phyloP scores from a whole-genome alignment of 2,888 invertebrate genomes.

The Apodemia mormo region DNA sequence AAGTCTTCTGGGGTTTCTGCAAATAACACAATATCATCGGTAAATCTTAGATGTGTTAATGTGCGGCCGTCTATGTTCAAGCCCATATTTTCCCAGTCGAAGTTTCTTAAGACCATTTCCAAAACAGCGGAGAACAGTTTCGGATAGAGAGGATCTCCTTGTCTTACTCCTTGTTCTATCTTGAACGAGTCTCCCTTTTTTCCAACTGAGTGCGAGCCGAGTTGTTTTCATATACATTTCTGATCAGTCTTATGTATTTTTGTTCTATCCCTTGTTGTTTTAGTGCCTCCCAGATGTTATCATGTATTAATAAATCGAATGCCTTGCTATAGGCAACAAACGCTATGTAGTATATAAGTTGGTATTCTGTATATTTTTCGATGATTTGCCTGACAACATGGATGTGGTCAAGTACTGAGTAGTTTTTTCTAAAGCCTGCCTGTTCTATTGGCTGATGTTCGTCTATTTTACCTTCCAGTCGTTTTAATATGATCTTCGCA shows the following conservation, averaged over 20 bases:
- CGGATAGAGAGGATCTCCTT: background rate
- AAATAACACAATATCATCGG: background rate
- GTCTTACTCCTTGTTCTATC: too few relatives aligned
- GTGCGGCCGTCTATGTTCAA: background rate
- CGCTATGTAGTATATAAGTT: too few relatives aligned
- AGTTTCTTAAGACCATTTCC: background rate
- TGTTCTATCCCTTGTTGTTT: background rate
- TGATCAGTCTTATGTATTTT: background rate
- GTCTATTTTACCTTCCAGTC: too few relatives aligned
- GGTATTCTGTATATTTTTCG: too few relatives aligned
- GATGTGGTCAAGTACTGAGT: too few relatives aligned
- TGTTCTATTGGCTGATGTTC: too few relatives aligned
- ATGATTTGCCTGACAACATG: too few relatives aligned
- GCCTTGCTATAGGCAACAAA: too few relatives aligned
- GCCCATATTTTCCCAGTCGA: background rate
- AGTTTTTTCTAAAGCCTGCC: too few relatives aligned
- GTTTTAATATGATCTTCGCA: too few relatives aligned
- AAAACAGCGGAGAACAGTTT: background rate
- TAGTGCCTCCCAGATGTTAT: background rate
- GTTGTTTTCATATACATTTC: background rate
- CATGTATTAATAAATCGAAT: too few relatives aligned
- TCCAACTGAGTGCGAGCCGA: background rate
- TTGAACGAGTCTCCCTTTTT: background rate
- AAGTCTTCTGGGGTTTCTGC: background rate
- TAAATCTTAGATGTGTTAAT: background rate